Evolutionary conservation across 2,888 invertebrate genomes (phyloP).

Genomic region (Mellilla xanthometata): DNA sequence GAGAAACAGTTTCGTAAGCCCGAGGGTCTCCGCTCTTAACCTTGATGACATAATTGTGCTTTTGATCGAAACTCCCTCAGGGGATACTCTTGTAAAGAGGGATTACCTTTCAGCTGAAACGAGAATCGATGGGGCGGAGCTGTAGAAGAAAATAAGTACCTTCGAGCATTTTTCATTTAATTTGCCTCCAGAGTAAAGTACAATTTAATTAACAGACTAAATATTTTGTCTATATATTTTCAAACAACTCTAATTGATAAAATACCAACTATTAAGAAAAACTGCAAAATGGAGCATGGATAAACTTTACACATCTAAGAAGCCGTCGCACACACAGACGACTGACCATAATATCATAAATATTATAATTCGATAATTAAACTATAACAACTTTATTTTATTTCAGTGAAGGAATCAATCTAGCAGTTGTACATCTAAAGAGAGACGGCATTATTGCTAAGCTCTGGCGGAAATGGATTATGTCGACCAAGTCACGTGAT

Average conservation of each 20-base stretch:
- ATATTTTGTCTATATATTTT: no score
- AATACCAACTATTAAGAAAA: no score
- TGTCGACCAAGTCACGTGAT: slow-evolving; percentile 46
- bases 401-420: slow-evolving; percentile 94
- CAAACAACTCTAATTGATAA: no score
- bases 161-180: no score
- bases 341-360: no score
- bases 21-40: slow-evolving; percentile 6
- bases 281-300: no score
- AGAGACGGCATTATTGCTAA: slow-evolving; percentile 96
- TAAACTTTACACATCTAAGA: no score
- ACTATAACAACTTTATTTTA: slow-evolving; percentile 32
- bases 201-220: no score
- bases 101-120: background rate
- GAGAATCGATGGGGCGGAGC: background rate
- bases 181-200: no score
- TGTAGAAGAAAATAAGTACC: no score
- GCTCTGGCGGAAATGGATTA: slow-evolving; percentile 95
- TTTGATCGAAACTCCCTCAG: slow-evolving; percentile 5
- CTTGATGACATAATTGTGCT: slow-evolving; percentile 12
- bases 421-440: slow-evolving; percentile 94
- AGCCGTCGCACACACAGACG: no score
- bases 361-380: no score
- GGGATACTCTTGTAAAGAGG: slow-evolving; percentile 1
- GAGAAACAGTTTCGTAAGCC: background rate